Base-by-base conservation (phyloP, 2,113 vertebrate genomes). In the Pseudolaguvia tuberculata region DNA sequence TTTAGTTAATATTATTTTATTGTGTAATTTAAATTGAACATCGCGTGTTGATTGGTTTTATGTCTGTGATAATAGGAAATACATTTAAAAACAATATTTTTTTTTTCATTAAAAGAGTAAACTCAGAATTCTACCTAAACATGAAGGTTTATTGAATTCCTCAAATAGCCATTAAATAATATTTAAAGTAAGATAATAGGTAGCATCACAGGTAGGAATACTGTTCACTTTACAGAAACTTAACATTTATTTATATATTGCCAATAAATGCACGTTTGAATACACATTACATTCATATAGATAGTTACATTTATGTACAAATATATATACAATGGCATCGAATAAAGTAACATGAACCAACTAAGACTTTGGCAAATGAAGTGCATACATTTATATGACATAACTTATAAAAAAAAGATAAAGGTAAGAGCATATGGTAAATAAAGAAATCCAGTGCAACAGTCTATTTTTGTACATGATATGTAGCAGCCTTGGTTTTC, bases 141-240 rank as follows among this genome's bases (percentile, higher is more conserved):
- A 70, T 62, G 48, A 66, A 45, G 17, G 56, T 76, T 76, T 70
- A 76, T 76, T 76, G 62, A 48, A 61, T 25, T 69, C 70, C 74
- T 88, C 82, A 86, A 84, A 88, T 70, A 71, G 85, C 87, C 84
- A 87, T 88, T 89, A 89, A 91, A 89, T 90, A 88, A 86, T 83
- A 83, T 83, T 74, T 81, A 88, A 86, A 89, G 81, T 83, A 86
- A 84, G 73, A 87, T 71, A 84, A 82, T 87, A 89, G 87, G 88
- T 90, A 90, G 88, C 85, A 87, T 91, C 90, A 89, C 89, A 89
- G 88, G 86, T 88, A 88, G 81, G 85, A 90, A 89, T 87, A 90
- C 87, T 87, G 86, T 87, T 80, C 83, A 87, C 85, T 86, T 88
- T 69, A 88, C 85, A 80, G 86, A 80, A 83, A 75, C 75, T 80